Evolutionary conservation across 2,888 invertebrate genomes (phyloP).

Genomic region (Marasmarcha lunaedactyla): DNA sequence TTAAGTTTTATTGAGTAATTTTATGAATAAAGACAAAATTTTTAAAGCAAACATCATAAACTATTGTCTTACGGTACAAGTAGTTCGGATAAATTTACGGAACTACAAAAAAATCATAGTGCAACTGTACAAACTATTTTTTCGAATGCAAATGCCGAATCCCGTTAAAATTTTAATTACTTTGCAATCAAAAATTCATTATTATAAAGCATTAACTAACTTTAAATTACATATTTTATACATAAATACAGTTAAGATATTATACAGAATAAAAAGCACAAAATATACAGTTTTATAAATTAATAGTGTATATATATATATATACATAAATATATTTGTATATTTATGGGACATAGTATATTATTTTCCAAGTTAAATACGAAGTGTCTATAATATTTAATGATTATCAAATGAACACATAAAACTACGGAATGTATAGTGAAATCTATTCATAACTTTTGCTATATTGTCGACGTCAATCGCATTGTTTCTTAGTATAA

Average conservation of each 20-base stretch:
- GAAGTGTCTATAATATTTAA: neutral
- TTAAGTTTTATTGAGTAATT: conserved; percentile 54
- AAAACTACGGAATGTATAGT: neutral
- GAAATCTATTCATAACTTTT: neutral
- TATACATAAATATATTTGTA: too few species aligned
- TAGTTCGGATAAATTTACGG: conserved; percentile 14
- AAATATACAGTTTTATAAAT: too few species aligned
- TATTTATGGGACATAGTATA: too few species aligned
- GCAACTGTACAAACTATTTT: conserved; percentile 56
- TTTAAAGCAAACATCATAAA: conserved; percentile 44
- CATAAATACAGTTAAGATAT: too few species aligned
- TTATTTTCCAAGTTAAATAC: neutral
- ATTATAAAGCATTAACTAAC: conserved; percentile 4
- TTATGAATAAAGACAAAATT: conserved; percentile 47
- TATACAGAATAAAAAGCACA: too few species aligned
- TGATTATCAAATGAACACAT: neutral
- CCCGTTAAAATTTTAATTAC: neutral
- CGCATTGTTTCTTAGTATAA: conserved; percentile 1
- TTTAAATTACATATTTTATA: too few species aligned
- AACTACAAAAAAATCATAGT: conserved; percentile 36
- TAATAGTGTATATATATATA: too few species aligned
- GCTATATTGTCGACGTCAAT: conserved; percentile 6
- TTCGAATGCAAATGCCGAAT: neutral
- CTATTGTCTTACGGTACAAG: conserved; percentile 43
- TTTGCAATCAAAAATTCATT: conserved; percentile 1